Evolutionary conservation across 2,888 invertebrate genomes (phyloP).

Genomic region (Stenchaetothrips biformis): DNA sequence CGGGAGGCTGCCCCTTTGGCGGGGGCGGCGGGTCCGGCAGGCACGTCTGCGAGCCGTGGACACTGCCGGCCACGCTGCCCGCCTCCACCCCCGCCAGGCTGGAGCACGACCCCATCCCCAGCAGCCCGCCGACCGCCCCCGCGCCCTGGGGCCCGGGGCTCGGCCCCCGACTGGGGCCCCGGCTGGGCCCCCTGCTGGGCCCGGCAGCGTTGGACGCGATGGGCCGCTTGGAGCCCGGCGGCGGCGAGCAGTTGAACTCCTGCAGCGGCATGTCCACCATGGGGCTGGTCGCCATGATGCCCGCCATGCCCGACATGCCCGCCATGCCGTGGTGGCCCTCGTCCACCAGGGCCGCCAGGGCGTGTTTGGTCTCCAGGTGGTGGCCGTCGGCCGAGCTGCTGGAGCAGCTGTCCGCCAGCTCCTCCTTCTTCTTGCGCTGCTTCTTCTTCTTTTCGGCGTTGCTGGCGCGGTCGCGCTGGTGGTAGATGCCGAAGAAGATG

Average conservation of each 20-base stretch:
- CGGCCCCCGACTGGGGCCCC: constrained; percentile 37
- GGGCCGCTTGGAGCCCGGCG: constrained; percentile 43
- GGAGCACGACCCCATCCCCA: constrained; percentile 42
- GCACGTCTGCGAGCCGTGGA: constrained; percentile 47
- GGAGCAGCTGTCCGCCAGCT: constrained; percentile 66
- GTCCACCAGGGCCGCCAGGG: constrained; percentile 51
- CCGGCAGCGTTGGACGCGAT: constrained; percentile 40
- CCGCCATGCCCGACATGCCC: constrained; percentile 37
- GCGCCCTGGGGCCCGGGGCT: constrained; percentile 34
- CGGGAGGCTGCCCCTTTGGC: constrained; percentile 51
- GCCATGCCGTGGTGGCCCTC: constrained; percentile 39
- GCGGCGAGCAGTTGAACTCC: constrained; percentile 57
- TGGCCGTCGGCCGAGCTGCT: constrained; percentile 54
- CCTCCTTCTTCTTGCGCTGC: constrained; percentile 70
- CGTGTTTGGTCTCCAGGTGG: constrained; percentile 41
- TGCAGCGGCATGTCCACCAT: constrained; percentile 59
- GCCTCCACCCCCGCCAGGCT: constrained; percentile 49
- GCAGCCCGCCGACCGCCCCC: constrained; percentile 47
- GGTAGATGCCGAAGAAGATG: constrained; percentile 85
- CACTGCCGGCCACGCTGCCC: constrained; percentile 47
- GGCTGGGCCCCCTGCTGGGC: constrained; percentile 40
- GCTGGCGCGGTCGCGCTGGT: constrained; percentile 62
- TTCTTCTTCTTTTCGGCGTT: constrained; percentile 49
- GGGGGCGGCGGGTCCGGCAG: constrained; percentile 61
- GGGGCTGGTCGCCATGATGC: constrained; percentile 48